phyloP scores from a whole-genome alignment of 2,113 vertebrate genomes.

The Cinclus cinclus region DNA sequence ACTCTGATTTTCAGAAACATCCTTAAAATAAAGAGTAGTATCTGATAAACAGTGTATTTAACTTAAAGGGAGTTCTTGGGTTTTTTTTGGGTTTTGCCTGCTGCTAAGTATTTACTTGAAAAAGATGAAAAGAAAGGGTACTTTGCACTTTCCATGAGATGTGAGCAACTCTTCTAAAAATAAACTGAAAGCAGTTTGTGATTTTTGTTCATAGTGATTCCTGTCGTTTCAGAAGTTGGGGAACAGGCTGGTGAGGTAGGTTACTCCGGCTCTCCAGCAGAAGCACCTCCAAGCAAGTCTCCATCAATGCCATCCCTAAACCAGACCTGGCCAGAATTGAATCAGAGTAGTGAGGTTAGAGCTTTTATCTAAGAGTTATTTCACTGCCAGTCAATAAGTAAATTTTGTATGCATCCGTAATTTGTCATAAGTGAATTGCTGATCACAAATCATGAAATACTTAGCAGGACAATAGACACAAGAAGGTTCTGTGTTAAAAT shows the following conservation, averaged over 20 bases:
- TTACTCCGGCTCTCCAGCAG: constrained; percentile 90
- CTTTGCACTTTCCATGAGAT: not conserved
- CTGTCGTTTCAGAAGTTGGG: constrained; percentile 78
- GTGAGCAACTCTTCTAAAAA: not conserved
- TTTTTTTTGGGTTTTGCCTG: not conserved
- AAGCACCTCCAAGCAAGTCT: constrained; percentile 95
- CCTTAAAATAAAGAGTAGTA: not conserved
- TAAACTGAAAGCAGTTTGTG: not conserved
- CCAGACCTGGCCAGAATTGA: constrained; percentile 97
- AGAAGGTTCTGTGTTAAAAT: not conserved
- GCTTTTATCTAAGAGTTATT: constrained; percentile 38
- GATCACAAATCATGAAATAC: not conserved
- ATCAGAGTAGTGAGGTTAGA: constrained; percentile 97
- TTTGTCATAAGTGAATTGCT: not conserved
- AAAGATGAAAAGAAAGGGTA: not conserved
- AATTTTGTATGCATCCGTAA: not conserved
- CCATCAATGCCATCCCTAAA: constrained; percentile 98
- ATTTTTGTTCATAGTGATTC: constrained; percentile 51
- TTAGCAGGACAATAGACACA: not conserved
- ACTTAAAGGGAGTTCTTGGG: not conserved
- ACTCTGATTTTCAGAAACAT: not conserved
- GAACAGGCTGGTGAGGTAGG: constrained; percentile 87
- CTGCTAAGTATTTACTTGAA: not conserved
- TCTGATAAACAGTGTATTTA: not conserved
- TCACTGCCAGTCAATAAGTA: not conserved